A percentile compares a stretch with the other conserved stretches of the same genome.
phyloP scores from a whole-genome alignment of 2,888 invertebrate species.

The Rutpela maculata region DNA sequence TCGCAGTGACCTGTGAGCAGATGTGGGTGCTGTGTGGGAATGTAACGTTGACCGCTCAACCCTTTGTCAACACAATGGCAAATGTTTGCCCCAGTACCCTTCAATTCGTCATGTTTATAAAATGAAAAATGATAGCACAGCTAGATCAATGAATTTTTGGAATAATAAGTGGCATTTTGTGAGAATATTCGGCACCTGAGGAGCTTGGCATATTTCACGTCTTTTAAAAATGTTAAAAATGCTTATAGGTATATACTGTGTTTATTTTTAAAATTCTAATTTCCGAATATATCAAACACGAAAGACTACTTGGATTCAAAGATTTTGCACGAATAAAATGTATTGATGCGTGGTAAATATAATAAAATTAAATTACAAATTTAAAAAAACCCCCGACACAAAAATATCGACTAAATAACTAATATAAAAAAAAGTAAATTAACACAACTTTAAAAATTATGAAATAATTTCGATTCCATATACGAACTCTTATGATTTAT shows the following conservation, averaged over 20 bases:
- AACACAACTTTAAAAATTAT: too few relatives aligned
- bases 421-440: too few relatives aligned
- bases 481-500: too few relatives aligned
- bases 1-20: slow-evolving; percentile 61
- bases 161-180: slow-evolving; percentile 37
- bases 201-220: not conserved
- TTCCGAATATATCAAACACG: too few relatives aligned
- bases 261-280: too few relatives aligned
- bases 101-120: slow-evolving; percentile 48
- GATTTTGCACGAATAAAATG: too few relatives aligned
- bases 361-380: too few relatives aligned
- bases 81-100: slow-evolving; percentile 65
- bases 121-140: slow-evolving; percentile 47
- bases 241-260: not conserved
- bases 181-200: slow-evolving; percentile 27
- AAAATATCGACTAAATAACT: too few relatives aligned
- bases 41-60: slow-evolving; percentile 59
- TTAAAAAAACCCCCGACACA: too few relatives aligned
- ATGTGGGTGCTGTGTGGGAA: slow-evolving; percentile 67
- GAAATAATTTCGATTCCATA: too few relatives aligned
- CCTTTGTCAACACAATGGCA: slow-evolving; percentile 63
- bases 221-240: not conserved
- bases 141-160: slow-evolving; percentile 31
- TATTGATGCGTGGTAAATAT: too few relatives aligned
- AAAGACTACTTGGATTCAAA: too few relatives aligned